Conservation (phyloP, 2,888 invertebrate genomes). For the Lasioglossum leucozonium region DNA sequence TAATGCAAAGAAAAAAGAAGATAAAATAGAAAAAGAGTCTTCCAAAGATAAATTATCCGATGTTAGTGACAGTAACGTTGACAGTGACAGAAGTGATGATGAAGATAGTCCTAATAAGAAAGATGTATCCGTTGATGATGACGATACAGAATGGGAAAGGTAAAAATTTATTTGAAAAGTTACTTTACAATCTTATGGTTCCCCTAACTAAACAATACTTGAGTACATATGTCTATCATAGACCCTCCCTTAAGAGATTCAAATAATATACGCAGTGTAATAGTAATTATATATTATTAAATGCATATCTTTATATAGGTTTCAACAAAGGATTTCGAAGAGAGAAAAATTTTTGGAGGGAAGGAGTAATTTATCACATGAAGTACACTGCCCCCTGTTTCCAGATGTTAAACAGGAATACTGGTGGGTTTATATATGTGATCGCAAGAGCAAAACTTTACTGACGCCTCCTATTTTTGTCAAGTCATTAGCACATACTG, state of each 20-base stretch:
- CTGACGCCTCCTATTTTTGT: constrained; percentile 97
- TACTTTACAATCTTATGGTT: neutral
- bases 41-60: constrained; percentile 78
- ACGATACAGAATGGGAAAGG: constrained; percentile 96
- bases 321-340: constrained; percentile 94
- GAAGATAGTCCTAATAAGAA: constrained; percentile 86
- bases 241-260: neutral
- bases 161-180: constrained; percentile 46
- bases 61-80: constrained; percentile 84
- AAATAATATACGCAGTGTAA: neutral
- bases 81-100: constrained; percentile 86
- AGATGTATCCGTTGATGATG: constrained; percentile 87
- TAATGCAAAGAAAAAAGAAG: constrained; percentile 78
- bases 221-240: neutral
- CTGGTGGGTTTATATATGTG: constrained; percentile 99
- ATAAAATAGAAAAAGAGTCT: constrained; percentile 74
- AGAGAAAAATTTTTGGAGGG: constrained; percentile 95
- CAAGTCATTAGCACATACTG: constrained; percentile 94
- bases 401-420: constrained; percentile 98
- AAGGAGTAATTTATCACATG: constrained; percentile 96
- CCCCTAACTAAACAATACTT: neutral
- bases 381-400: constrained; percentile 98
- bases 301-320: constrained; percentile 80
- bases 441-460: constrained; percentile 95
- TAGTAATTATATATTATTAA: neutral